These are phyloP conservation scores for Ondatra zibethicus DNA, from an alignment of 2,113 vertebrate species.

Conservation along the genomic window DNA sequence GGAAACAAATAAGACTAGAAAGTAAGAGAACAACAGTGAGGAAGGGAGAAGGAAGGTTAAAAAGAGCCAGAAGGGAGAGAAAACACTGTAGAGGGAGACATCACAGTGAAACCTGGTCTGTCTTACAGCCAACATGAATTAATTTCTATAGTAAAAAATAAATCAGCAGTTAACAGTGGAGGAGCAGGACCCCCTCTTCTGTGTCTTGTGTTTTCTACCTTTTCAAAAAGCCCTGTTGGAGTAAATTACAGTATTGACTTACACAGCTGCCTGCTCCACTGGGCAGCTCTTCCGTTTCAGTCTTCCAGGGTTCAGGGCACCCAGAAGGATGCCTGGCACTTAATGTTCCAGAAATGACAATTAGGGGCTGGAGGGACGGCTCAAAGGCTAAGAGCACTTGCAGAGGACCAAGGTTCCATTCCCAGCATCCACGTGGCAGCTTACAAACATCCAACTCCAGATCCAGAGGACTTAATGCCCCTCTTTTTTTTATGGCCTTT, in stretches of 20 bases:
- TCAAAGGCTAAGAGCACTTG: neutral
- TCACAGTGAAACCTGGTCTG: neutral
- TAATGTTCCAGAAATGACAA: neutral
- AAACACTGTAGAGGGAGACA: neutral
- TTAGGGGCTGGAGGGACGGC: neutral
- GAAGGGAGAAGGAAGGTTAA: neutral
- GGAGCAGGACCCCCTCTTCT: neutral
- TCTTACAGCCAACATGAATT: neutral
- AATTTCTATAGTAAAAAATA: neutral
- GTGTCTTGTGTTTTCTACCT: neutral
- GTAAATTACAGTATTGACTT: neutral
- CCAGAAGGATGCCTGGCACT: neutral
- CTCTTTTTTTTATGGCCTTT: neutral
- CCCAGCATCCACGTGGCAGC: neutral
- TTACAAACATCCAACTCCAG: too few relatives aligned
- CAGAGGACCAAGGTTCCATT: neutral
- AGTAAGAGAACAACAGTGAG: neutral
- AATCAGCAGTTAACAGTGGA: neutral
- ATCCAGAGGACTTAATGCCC: neutral
- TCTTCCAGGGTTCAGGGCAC: neutral
- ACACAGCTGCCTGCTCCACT: neutral
- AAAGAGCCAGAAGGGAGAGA: too few relatives aligned
- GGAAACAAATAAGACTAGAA: neutral
- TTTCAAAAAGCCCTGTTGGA: neutral
- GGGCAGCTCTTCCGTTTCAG: neutral